A percentile compares a stretch with the other conserved stretches of the same genome.
Conservation (phyloP, 2,888 invertebrate species). For the Ophion obscuratus region DNA sequence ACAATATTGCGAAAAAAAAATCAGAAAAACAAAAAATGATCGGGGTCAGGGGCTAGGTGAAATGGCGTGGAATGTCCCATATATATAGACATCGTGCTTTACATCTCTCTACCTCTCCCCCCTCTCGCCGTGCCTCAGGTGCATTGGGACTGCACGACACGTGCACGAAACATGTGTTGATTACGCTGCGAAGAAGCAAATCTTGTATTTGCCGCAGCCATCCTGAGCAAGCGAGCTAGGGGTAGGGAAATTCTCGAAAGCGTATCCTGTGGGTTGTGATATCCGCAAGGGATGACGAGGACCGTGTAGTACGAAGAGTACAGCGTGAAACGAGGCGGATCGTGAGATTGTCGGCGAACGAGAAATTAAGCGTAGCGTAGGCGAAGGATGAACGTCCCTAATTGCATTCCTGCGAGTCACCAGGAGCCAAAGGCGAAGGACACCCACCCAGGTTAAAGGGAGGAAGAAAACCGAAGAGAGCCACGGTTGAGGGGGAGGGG, state of each 20-base stretch:
- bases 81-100: too few relatives aligned
- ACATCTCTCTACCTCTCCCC: not conserved
- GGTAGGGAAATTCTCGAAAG: constrained; percentile 17
- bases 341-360: constrained; percentile 44
- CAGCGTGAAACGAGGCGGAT: not conserved
- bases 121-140: constrained; percentile 4
- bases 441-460: not conserved
- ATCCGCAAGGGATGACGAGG: constrained; percentile 37
- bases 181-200: constrained; percentile 40
- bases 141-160: constrained; percentile 29
- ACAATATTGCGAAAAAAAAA: too few relatives aligned
- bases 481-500: not conserved
- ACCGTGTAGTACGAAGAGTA: not conserved
- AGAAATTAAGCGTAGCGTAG: constrained; percentile 45
- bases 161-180: constrained; percentile 29
- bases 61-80: too few relatives aligned
- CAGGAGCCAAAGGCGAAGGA: constrained; percentile 53
- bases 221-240: constrained; percentile 32
- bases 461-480: not conserved
- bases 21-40: too few relatives aligned
- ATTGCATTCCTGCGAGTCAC: constrained; percentile 76
- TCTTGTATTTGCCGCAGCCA: not conserved
- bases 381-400: constrained; percentile 67
- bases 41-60: too few relatives aligned
- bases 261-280: constrained; percentile 52